phyloP scores from a whole-genome alignment of 2,113 vertebrate species.

The Mobula birostris region DNA sequence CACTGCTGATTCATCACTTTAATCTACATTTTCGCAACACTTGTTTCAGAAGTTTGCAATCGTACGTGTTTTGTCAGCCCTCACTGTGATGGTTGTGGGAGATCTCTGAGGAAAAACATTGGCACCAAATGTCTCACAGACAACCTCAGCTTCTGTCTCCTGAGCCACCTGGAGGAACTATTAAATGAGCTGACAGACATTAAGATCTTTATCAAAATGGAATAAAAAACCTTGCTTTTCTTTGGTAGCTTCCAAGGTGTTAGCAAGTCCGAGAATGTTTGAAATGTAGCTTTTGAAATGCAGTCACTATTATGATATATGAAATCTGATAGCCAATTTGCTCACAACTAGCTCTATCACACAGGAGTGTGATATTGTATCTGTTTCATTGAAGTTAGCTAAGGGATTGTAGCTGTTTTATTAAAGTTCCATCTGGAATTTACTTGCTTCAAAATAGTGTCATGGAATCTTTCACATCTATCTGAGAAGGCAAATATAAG shows the following conservation, averaged over 20 bases:
- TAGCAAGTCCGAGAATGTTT: not conserved
- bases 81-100: not conserved
- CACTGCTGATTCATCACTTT: not conserved
- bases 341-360: no score
- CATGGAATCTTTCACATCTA: not conserved
- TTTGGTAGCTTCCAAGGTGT: not conserved
- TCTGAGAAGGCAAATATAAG: no score
- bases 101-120: not conserved
- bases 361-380: no score
- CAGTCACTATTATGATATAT: no score
- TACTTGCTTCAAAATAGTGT: not conserved
- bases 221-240: not conserved
- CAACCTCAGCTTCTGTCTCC: no score
- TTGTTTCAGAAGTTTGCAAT: not conserved
- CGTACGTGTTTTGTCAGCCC: no score
- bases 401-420: not conserved
- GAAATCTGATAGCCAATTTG: no score
- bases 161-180: no score
- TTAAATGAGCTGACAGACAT: not conserved
- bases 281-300: not conserved
- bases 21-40: not conserved
- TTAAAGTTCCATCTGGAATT: not conserved
- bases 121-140: not conserved
- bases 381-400: not conserved
- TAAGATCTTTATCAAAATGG: not conserved